Base-by-base conservation (phyloP, 2,113 vertebrate genomes). In the Rhinogobius similis region DNA sequence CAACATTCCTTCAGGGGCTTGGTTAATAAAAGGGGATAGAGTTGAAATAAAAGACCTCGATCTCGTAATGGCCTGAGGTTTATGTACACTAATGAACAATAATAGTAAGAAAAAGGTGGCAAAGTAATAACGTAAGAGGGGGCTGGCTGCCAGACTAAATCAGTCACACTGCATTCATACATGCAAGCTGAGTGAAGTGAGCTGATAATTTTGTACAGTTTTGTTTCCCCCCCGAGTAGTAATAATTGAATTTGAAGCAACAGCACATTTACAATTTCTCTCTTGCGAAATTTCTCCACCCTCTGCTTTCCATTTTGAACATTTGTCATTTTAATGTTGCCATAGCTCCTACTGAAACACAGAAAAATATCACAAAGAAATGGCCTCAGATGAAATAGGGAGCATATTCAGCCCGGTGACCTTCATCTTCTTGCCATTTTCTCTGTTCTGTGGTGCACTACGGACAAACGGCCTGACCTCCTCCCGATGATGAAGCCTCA, bases 401-500 rank as follows among this genome's bases (percentile, higher is more conserved):
- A 23, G 7, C 8, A 36, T 73, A 74, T 71, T 21, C 11, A 18
- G n/a, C 29, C 27, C 12, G 21, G 6, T 77, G 72, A 81, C 78
- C 74, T 85, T 81, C 67, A 74, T 65, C 4, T 6, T 38, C 10
- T 9, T 55, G 46, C 62, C 21, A 52, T 70, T 78, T 63, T 72
- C 1, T 76, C 43, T 58, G 58, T 32, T 52, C 58, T 78, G 3
- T 10, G 18, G 32, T 26, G 59, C 64, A 56, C 20, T 23, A 27
- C 29, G 16, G 29, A 64, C 53, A 64, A 65, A 62, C 58, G 58
- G 43, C 73, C 75, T 63, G 70, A 87, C 85, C 81, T 83, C 78
- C 36, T 68, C 41, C 70, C 65, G 53, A 76, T 74, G 39, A 82
- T 67, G 24, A 67, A 62, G 53, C 55, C 76, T 67, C 75, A 73